A percentile compares a stretch with the other conserved stretches of the same genome.
Evolutionary conservation across 2,113 vertebrate species (phyloP).

Genomic region (Circaetus cinerascens): DNA sequence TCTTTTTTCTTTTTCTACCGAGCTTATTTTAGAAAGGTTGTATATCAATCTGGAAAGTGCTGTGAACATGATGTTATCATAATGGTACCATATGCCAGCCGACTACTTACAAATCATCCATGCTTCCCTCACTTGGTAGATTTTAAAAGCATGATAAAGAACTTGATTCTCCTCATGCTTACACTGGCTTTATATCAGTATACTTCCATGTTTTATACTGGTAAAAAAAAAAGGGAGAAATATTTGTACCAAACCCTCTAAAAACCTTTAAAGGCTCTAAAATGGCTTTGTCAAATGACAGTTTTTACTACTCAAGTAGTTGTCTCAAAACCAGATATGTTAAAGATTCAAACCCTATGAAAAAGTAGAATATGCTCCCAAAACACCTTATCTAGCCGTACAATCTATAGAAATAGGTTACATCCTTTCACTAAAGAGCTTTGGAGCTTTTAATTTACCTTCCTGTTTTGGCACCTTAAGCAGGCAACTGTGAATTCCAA

Average conservation of each 20-base stretch:
- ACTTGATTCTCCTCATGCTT: slow-evolving; percentile 6
- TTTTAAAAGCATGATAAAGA: slow-evolving; percentile 58
- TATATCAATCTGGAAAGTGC: slow-evolving; percentile 66
- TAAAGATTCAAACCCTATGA: slow-evolving; percentile 32
- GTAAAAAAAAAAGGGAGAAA: background rate
- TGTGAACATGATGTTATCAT: slow-evolving; percentile 69
- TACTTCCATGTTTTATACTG: background rate
- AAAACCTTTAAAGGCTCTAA: background rate
- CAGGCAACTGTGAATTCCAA: background rate
- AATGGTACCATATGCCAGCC: slow-evolving; percentile 68
- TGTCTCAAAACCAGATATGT: slow-evolving; percentile 33
- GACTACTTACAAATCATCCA: slow-evolving; percentile 68
- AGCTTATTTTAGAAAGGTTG: slow-evolving; percentile 66
- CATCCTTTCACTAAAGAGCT: background rate
- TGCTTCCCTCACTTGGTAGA: slow-evolving; percentile 39
- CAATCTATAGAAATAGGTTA: slow-evolving; percentile 41
- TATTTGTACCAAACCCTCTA: background rate
- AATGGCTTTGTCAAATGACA: background rate
- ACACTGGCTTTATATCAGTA: background rate
- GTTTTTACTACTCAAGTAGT: background rate
- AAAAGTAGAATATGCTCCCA: slow-evolving; percentile 28
- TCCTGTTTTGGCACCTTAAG: background rate
- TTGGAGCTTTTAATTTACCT: background rate
- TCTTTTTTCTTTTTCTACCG: slow-evolving; percentile 11
- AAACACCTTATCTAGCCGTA: slow-evolving; percentile 2